Evolutionary conservation across 2,888 invertebrate genomes (phyloP), one percentile per base, ranked within the genome.

Genomic region (Pycnomerus fuliginosus): DNA sequence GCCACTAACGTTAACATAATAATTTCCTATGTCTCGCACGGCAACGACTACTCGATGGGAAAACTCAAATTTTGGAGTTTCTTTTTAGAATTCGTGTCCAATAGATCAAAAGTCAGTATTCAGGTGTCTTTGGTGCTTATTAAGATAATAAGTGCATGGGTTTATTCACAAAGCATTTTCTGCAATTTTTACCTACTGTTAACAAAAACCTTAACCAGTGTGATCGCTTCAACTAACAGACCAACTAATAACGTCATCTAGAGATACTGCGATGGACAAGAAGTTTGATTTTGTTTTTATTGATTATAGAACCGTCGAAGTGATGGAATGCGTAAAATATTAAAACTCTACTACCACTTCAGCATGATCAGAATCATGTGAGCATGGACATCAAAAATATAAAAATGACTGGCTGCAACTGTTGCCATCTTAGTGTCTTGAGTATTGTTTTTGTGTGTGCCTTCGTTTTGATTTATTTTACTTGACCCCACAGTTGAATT

Each of bases 391-490:
- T 55, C 52, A 56, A 53, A 52, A 55, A 49, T 36, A 20, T 20
- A 8, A 56, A 54, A 48, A 56, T 56, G 62, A 65, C 68, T 69
- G 69, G 68, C 68, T 68, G 69, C 68, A 62, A 63, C 69, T 69
- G 68, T 68, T 67, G 67, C 64, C 68, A 64, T 59, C 56, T 52
- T 56, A 55, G 44, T 54, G 48, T 41, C 52, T 56, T 56, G 57
- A 56, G 55, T 59, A 56, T 16, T 42, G 16, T 42, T 3, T 31
- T 36, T 37, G 51, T 53, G 54, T 52, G 36, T 4, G 5, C 4
- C 20, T 8, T 10, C 25, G 4, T 25, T 7, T 25, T 10, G 4
- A 25, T 7, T 25, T 10, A 25, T 25, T 25, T 25, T 25, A 10
- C 11, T 25, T 4, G 4, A 7, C 25, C 8, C 11, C 7, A 10